These are phyloP conservation scores for Dunckerocampus dactyliophorus DNA, from an alignment of 2,113 vertebrate species.

Conservation along the genomic window DNA sequence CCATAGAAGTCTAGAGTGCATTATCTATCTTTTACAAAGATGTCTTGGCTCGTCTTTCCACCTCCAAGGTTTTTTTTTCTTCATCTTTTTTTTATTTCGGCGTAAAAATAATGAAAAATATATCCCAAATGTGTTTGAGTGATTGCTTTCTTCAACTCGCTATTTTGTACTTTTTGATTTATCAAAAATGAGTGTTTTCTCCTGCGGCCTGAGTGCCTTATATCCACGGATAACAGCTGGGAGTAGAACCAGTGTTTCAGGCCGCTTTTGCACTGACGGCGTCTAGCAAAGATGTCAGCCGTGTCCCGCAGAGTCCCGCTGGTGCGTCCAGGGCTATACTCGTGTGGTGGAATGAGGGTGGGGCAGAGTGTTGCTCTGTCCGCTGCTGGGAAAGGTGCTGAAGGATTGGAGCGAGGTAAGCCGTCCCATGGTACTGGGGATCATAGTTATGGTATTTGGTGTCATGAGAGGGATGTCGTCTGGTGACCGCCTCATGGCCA, in stretches of 20 bases:
- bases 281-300: conserved; percentile 33
- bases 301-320: conserved; percentile 38
- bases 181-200: conserved; percentile 25
- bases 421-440: conserved; percentile 95
- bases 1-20: conserved; percentile 58
- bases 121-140: background rate
- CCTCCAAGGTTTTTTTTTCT: background rate
- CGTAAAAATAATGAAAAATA: conserved; percentile 10
- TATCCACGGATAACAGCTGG: conserved; percentile 43
- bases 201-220: conserved; percentile 40
- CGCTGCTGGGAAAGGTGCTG: conserved; percentile 91
- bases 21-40: background rate
- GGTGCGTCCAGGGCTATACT: conserved; percentile 85
- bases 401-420: conserved; percentile 93
- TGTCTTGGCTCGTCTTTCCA: background rate
- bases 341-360: conserved; percentile 97
- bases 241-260: conserved; percentile 41
- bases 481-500: conserved; percentile 97
- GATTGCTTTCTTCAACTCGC: conserved; percentile 67
- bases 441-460: conserved; percentile 98
- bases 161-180: conserved; percentile 44
- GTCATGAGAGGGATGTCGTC: conserved; percentile 99
- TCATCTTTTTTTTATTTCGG: background rate
- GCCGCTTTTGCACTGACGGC: conserved; percentile 38
- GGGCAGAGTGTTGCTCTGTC: conserved; percentile 97